Evolutionary conservation across 2,888 invertebrate species (phyloP).

Genomic region (Pimpla rufipes): DNA sequence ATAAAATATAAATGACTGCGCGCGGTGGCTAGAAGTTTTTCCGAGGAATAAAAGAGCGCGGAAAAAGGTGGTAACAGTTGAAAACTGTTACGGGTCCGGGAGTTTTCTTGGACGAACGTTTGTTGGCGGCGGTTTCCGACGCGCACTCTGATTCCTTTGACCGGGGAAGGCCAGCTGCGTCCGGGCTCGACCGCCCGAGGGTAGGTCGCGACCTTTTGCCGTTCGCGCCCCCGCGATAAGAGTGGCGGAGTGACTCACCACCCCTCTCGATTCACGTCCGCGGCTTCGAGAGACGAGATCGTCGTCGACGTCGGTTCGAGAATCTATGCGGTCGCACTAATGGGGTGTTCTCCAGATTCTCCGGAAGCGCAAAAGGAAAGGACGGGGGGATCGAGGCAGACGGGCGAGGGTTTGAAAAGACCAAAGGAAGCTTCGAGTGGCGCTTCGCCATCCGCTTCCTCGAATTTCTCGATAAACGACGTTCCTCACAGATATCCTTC

Average conservation of each 20-base stretch:
- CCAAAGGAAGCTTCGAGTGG: constrained; percentile 56
- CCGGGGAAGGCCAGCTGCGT: constrained; percentile 37
- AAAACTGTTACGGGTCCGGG: neutral
- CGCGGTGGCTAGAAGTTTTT: neutral
- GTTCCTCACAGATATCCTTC: constrained; percentile 42
- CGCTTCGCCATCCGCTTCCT: constrained; percentile 37
- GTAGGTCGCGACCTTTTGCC: constrained; percentile 59
- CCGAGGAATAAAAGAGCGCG: neutral
- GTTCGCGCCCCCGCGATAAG: constrained; percentile 54
- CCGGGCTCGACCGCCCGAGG: constrained; percentile 38
- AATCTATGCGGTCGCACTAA: constrained; percentile 63
- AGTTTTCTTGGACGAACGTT: constrained; percentile 33
- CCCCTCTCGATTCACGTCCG: constrained; percentile 22
- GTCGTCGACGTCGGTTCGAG: constrained; percentile 53
- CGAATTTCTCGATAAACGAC: constrained; percentile 61
- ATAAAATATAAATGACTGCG: neutral
- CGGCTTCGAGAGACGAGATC: constrained; percentile 56
- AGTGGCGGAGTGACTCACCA: constrained; percentile 44
- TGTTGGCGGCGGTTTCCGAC: constrained; percentile 47
- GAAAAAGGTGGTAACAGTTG: neutral
- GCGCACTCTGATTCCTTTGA: constrained; percentile 57
- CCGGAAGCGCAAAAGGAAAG: constrained; percentile 48
- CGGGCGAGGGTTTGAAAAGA: constrained; percentile 51
- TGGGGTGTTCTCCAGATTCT: constrained; percentile 62
- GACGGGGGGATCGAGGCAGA: constrained; percentile 18